These are phyloP conservation scores for Macroglossus sobrinus DNA, from an alignment of 2,113 vertebrate species.

Conservation along the genomic window DNA sequence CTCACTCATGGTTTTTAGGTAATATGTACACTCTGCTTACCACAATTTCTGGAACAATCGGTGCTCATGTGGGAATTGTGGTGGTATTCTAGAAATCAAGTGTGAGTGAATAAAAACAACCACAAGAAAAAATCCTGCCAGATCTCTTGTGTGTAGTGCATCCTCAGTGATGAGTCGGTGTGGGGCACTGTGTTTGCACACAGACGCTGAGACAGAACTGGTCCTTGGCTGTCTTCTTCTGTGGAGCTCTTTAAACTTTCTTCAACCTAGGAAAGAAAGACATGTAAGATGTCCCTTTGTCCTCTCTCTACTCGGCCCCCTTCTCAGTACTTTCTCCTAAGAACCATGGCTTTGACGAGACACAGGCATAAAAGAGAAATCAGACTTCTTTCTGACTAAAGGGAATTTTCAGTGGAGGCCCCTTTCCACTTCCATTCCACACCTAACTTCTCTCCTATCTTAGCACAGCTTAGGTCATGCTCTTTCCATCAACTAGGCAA, in stretches of 20 bases:
- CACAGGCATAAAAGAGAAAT: accelerated
- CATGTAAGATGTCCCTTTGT: not conserved
- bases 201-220: accelerated
- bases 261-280: too few relatives aligned
- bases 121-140: not conserved
- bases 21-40: accelerated
- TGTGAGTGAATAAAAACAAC: not conserved
- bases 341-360: not conserved
- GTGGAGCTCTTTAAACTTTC: not conserved
- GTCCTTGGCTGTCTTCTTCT: not conserved
- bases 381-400: not conserved
- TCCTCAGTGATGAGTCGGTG: accelerated
- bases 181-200: not conserved
- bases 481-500: not conserved
- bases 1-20: not conserved
- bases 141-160: not conserved
- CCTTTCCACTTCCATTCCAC: accelerated
- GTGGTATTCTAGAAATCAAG: not conserved
- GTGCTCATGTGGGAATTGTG: not conserved
- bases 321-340: not conserved
- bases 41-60: accelerated
- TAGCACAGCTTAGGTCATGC: not conserved
- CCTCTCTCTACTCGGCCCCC: accelerated
- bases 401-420: not conserved
- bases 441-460: not conserved